Evolutionary conservation across 2,797 vertebrate species (phyloP).

Genomic region (Gambusia yucatana): DNA sequence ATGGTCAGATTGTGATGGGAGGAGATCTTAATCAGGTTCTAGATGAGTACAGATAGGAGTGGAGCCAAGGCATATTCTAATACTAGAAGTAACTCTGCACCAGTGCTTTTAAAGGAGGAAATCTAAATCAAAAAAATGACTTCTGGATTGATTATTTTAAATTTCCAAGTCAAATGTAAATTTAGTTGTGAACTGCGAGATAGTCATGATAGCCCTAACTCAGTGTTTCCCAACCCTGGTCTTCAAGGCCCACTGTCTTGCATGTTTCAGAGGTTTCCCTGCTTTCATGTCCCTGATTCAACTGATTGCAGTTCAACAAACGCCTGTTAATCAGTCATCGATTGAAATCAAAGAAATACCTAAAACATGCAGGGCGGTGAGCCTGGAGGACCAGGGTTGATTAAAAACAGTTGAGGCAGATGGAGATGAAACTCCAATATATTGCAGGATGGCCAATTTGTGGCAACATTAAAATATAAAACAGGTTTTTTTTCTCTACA

Average conservation of each 20-base stretch:
- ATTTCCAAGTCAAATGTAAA: background rate
- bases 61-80: background rate
- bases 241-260: no score
- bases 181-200: background rate
- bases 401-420: background rate
- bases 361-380: no score
- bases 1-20: background rate
- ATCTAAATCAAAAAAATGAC: background rate
- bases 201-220: no score
- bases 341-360: no score
- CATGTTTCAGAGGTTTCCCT: no score
- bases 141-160: background rate
- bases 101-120: background rate
- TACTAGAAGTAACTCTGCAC: background rate
- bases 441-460: background rate
- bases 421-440: constrained; percentile 4
- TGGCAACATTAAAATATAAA: background rate
- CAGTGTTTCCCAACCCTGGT: no score
- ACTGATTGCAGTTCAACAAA: no score
- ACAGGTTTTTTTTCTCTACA: background rate
- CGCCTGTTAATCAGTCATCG: no score
- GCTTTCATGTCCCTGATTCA: no score
- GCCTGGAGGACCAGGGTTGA: background rate
- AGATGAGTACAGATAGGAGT: background rate
- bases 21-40: background rate